These are phyloP conservation scores for Nyctereutes procyonoides DNA, from an alignment of 2,113 vertebrate species.

Conservation along the genomic window DNA sequence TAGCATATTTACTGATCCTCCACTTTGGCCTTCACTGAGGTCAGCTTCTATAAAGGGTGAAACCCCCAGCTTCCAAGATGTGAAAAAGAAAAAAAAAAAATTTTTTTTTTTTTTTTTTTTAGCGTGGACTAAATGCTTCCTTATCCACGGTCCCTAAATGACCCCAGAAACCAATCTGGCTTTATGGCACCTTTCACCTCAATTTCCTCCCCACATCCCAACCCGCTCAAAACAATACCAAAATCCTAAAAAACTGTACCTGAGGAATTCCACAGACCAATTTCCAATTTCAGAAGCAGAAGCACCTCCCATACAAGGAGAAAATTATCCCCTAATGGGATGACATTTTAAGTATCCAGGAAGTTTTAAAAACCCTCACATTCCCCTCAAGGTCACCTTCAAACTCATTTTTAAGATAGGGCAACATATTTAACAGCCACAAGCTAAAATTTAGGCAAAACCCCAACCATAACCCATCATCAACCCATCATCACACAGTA, in stretches of 20 bases:
- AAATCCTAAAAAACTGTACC: constrained; percentile 22
- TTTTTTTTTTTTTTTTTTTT: neutral
- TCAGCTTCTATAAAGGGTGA: neutral
- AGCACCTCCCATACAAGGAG: neutral
- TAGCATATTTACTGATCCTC: neutral
- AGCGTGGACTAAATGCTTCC: neutral
- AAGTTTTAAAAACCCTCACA: neutral
- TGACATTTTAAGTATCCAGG: neutral
- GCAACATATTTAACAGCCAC: neutral
- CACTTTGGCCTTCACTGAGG: neutral
- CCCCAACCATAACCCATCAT: neutral
- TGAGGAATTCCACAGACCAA: neutral
- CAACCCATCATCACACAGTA: accelerated
- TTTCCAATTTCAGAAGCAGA: neutral
- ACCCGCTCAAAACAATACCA: neutral
- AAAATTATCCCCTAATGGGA: neutral
- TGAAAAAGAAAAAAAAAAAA: neutral
- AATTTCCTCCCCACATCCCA: neutral
- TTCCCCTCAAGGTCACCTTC: constrained; percentile 67
- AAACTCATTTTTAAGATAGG: constrained; percentile 30
- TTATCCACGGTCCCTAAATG: neutral
- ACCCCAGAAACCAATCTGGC: neutral
- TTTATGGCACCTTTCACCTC: neutral
- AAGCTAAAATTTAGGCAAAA: neutral
- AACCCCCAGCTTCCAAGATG: neutral